These are phyloP conservation scores for Ariopsis seemanni DNA, from an alignment of 2,113 vertebrate species.

Conservation along the genomic window DNA sequence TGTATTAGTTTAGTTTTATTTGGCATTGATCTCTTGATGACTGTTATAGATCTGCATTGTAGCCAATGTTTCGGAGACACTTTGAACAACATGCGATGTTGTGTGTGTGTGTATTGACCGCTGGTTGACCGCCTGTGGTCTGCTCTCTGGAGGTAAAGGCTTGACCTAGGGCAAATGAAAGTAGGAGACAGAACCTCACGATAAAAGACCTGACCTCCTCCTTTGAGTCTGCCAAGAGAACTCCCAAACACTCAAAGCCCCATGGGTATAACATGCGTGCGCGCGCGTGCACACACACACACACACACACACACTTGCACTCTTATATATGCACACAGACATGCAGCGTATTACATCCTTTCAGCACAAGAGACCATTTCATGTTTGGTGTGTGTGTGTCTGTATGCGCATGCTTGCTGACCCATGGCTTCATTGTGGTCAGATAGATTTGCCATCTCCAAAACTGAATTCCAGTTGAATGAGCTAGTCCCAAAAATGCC, in stretches of 20 bases:
- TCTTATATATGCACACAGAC: slow-evolving; percentile 1
- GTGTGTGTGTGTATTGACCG: slow-evolving; percentile 74
- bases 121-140: slow-evolving; percentile 84
- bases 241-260: slow-evolving; percentile 63
- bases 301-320: slow-evolving; percentile 19
- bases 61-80: slow-evolving; percentile 2
- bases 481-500: slow-evolving; percentile 34
- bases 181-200: slow-evolving; percentile 85
- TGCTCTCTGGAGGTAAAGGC: slow-evolving; percentile 87
- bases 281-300: slow-evolving; percentile 30
- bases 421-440: slow-evolving; percentile 38
- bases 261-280: slow-evolving; percentile 48
- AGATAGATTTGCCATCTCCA: slow-evolving; percentile 35
- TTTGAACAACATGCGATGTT: slow-evolving; percentile 22
- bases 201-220: slow-evolving; percentile 74
- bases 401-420: neutral
- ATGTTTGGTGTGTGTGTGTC: slow-evolving; percentile 25
- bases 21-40: slow-evolving; percentile 1
- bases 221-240: slow-evolving; percentile 65
- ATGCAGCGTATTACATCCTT: slow-evolving; percentile 27
- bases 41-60: slow-evolving; percentile 6
- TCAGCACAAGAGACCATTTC: slow-evolving; percentile 35
- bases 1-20: neutral
- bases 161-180: slow-evolving; percentile 84
- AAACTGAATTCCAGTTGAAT: slow-evolving; percentile 39